These are phyloP conservation scores for Steatocranus sp. DNA, from an alignment of 2,797 vertebrate species.

Conservation along the genomic window DNA sequence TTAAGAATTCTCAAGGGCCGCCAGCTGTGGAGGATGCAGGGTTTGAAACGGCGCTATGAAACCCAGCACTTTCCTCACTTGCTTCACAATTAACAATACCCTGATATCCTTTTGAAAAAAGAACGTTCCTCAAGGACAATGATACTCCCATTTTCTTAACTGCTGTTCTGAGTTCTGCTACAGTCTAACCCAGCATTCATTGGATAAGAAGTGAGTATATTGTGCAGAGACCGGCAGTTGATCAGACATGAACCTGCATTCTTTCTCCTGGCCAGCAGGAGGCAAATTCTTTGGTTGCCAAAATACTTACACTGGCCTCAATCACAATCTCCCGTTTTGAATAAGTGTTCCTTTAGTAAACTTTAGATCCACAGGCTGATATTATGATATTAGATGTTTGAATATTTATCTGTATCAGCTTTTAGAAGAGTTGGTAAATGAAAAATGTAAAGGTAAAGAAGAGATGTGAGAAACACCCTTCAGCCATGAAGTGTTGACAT, in stretches of 20 bases:
- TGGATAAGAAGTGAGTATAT: not conserved
- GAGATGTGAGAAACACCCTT: not conserved
- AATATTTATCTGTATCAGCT: not conserved
- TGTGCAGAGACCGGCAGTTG: not conserved
- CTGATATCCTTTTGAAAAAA: not conserved
- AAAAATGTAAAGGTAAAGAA: not conserved
- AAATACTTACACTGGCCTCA: not conserved
- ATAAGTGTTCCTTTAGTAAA: not conserved
- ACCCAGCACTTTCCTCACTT: not conserved
- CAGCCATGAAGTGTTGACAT: not conserved
- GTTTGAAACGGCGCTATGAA: not conserved
- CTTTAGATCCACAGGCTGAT: not conserved
- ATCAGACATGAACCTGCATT: not conserved
- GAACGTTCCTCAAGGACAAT: not conserved
- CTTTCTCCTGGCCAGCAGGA: not conserved
- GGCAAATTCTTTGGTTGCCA: not conserved
- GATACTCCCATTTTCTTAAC: not conserved
- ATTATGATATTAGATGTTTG: not conserved
- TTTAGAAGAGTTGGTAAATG: not conserved
- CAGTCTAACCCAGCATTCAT: not conserved
- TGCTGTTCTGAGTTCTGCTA: not conserved
- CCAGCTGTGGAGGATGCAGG: constrained; percentile 1
- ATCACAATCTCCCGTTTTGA: not conserved
- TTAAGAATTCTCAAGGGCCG: constrained; percentile 1
- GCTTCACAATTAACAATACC: not conserved